Percentiles rank a stretch among this genome's conserved stretches.
These are phyloP conservation scores for Bruchidius siliquastri DNA, from an alignment of 2,888 invertebrate species.

Conservation along the genomic window DNA sequence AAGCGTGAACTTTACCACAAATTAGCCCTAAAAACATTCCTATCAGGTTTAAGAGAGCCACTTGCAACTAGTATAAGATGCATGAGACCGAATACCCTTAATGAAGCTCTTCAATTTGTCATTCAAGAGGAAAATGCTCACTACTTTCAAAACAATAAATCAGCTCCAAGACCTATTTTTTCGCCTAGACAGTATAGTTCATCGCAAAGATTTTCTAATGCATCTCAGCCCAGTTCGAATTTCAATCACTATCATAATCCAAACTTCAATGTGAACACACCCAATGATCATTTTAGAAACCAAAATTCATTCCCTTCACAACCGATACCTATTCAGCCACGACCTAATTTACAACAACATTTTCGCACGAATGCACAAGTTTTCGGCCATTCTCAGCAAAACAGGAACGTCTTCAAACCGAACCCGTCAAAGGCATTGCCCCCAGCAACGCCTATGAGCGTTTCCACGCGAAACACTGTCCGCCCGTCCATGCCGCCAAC, in stretches of 20 bases:
- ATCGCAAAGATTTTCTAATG: background rate
- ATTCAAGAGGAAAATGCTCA: conserved; percentile 8
- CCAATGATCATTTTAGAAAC: background rate
- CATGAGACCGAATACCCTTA: conserved; percentile 6
- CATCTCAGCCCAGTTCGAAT: background rate
- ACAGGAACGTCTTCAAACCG: background rate
- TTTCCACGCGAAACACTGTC: conserved; percentile 5
- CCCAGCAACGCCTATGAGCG: conserved; percentile 1
- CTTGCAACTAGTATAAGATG: conserved; percentile 9
- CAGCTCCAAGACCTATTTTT: background rate
- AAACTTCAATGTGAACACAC: background rate
- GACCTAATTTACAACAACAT: background rate
- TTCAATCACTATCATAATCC: background rate
- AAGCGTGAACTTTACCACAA: conserved; percentile 10
- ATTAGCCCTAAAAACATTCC: conserved; percentile 10
- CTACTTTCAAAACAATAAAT: conserved; percentile 4
- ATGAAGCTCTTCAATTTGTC: conserved; percentile 9
- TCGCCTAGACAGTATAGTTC: background rate
- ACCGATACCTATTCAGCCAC: background rate
- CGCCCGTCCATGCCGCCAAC: background rate
- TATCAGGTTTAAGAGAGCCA: conserved; percentile 9
- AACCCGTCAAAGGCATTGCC: background rate
- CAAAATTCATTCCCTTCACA: background rate
- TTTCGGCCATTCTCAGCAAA: conserved; percentile 1
- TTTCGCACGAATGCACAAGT: conserved; percentile 4